Conservation (phyloP, 2,113 vertebrate species). For the Ptilorrhoa leucosticta region DNA sequence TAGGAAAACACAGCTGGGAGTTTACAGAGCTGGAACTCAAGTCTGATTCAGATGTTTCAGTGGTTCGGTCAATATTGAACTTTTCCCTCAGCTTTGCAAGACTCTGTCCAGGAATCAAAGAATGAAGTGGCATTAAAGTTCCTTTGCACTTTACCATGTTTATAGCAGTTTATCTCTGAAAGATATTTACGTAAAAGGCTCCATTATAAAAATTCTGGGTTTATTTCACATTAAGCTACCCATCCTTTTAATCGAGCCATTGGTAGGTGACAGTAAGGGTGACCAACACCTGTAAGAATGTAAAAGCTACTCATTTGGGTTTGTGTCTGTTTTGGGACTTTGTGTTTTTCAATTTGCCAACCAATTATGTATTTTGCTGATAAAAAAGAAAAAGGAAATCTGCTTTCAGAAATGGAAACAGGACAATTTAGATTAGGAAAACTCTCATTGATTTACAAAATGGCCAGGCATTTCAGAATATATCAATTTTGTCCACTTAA, state of each 20-base stretch:
- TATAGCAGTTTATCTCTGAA: neutral
- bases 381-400: neutral
- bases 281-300: neutral
- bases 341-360: neutral
- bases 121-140: neutral
- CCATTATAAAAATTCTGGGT: neutral
- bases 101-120: constrained; percentile 69
- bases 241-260: neutral
- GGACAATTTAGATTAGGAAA: neutral
- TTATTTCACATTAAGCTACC: neutral
- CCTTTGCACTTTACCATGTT: neutral
- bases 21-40: constrained; percentile 59
- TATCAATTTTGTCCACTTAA: neutral
- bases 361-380: neutral
- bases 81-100: constrained; percentile 80
- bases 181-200: neutral
- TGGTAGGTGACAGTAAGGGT: neutral
- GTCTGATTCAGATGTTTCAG: constrained; percentile 69
- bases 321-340: neutral
- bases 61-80: constrained; percentile 69
- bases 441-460: neutral
- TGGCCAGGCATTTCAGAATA: neutral
- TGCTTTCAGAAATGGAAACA: neutral
- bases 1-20: constrained; percentile 71
- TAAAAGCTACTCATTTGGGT: neutral